Conservation (phyloP, 2,113 vertebrate genomes). For the Pseudorhombus dupliciocellatus region DNA sequence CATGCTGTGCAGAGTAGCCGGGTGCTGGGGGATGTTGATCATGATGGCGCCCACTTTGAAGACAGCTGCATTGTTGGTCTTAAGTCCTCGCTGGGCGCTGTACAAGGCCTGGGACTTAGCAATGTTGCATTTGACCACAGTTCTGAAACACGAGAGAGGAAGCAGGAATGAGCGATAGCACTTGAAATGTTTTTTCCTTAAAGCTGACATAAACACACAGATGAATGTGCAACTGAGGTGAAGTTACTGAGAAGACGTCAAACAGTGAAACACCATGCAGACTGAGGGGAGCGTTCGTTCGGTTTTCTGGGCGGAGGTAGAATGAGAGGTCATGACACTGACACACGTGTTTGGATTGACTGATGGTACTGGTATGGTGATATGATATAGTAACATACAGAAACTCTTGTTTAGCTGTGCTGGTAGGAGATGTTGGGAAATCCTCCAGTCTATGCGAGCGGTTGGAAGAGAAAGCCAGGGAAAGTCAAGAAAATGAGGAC, state of each 20-base stretch:
- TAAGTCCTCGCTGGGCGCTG: slow-evolving; percentile 94
- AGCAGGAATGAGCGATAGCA: background rate
- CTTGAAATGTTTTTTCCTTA: accelerated
- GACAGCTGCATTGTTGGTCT: slow-evolving; percentile 94
- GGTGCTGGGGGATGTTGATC: slow-evolving; percentile 98
- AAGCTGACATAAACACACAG: background rate
- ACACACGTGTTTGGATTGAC: background rate
- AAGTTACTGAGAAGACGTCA: slow-evolving; percentile 21
- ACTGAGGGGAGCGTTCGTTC: slow-evolving; percentile 19
- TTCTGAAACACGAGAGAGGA: slow-evolving; percentile 79
- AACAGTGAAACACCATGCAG: slow-evolving; percentile 54
- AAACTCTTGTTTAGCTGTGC: slow-evolving; percentile 99
- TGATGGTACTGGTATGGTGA: slow-evolving; percentile 55
- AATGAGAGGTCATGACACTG: slow-evolving; percentile 17
- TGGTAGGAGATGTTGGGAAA: slow-evolving; percentile 99
- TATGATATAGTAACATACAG: slow-evolving; percentile 89
- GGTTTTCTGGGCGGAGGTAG: background rate
- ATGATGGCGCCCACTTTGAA: slow-evolving; percentile 96
- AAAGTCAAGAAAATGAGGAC: slow-evolving; percentile 25
- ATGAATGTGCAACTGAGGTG: slow-evolving; percentile 16
- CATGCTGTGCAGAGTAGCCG: slow-evolving; percentile 97
- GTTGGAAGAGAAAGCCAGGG: slow-evolving; percentile 83
- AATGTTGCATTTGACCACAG: slow-evolving; percentile 99
- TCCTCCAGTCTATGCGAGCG: slow-evolving; percentile 97
- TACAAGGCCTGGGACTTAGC: slow-evolving; percentile 98